A percentile compares a stretch with the other conserved stretches of the same genome.
Conservation (phyloP, 2,888 invertebrate species). For the Eurytoma adleriae region DNA sequence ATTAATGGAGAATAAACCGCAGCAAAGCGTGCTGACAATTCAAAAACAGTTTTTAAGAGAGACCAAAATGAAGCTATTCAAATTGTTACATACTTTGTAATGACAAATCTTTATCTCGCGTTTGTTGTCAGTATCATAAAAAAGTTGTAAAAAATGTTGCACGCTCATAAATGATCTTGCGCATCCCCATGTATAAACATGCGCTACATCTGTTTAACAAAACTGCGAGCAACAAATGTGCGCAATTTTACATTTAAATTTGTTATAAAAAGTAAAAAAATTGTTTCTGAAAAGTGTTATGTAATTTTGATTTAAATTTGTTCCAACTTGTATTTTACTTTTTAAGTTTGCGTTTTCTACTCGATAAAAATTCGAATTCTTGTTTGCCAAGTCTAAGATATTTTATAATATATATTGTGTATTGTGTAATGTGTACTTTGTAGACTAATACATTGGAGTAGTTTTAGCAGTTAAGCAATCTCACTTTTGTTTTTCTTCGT, state of each 20-base stretch:
- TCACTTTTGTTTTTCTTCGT: background rate
- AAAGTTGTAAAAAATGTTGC: too few species aligned
- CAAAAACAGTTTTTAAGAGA: background rate
- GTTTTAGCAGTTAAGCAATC: background rate
- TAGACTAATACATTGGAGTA: background rate
- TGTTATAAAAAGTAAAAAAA: background rate
- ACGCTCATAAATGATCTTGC: too few species aligned
- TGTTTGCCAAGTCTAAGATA: slow-evolving; percentile 10
- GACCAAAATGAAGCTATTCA: background rate
- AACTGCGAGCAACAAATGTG: background rate
- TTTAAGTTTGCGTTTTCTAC: background rate
- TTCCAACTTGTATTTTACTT: background rate
- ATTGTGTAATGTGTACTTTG: background rate
- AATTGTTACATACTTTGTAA: background rate
- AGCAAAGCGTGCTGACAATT: background rate
- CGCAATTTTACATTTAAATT: background rate
- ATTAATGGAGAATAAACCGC: background rate
- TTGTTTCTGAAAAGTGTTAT: background rate
- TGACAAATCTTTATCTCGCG: background rate
- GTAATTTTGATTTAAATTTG: background rate
- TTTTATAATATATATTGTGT: background rate
- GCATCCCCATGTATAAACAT: background rate
- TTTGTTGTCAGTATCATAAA: background rate
- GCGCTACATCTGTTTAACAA: background rate
- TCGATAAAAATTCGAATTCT: slow-evolving; percentile 13